These are phyloP conservation scores for Basileuterus tristriatus DNA, from an alignment of 2,797 vertebrate species.

Conservation along the genomic window DNA sequence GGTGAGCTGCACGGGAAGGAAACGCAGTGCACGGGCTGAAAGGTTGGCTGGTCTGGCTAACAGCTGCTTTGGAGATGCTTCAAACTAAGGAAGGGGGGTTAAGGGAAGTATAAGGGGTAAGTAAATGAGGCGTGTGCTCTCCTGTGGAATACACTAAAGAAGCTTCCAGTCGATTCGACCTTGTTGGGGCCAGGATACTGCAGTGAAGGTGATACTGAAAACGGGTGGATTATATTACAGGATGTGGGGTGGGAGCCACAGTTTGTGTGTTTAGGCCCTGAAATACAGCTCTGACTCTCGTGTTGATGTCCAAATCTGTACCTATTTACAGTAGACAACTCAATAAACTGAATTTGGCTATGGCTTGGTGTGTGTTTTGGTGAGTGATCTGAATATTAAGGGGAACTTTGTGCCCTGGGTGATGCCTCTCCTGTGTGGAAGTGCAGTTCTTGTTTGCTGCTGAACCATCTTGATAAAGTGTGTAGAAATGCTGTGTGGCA, in stretches of 20 bases:
- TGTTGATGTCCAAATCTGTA: neutral
- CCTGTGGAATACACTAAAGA: accelerated
- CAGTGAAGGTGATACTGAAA: accelerated
- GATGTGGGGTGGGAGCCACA: neutral
- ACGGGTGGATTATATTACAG: accelerated
- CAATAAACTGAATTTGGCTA: neutral
- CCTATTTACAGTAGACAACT: neutral
- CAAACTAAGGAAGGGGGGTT: accelerated
- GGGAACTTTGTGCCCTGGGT: accelerated
- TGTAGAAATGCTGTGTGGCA: accelerated
- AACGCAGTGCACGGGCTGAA: accelerated
- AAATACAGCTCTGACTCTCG: accelerated
- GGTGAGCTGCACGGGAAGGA: accelerated
- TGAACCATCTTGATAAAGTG: accelerated
- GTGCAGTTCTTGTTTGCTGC: neutral
- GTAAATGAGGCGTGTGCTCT: accelerated
- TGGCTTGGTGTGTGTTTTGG: neutral
- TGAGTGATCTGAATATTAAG: no score
- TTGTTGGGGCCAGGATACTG: accelerated
- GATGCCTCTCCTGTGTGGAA: neutral
- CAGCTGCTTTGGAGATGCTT: neutral
- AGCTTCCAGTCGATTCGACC: accelerated
- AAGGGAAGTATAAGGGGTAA: accelerated
- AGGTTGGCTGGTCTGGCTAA: accelerated
- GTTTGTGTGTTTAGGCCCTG: accelerated